Percentiles rank a stretch among this genome's conserved stretches.
These are phyloP conservation scores for Cataglyphis rosenhaueri DNA, from an alignment of 2,888 invertebrate species.

Conservation along the genomic window DNA sequence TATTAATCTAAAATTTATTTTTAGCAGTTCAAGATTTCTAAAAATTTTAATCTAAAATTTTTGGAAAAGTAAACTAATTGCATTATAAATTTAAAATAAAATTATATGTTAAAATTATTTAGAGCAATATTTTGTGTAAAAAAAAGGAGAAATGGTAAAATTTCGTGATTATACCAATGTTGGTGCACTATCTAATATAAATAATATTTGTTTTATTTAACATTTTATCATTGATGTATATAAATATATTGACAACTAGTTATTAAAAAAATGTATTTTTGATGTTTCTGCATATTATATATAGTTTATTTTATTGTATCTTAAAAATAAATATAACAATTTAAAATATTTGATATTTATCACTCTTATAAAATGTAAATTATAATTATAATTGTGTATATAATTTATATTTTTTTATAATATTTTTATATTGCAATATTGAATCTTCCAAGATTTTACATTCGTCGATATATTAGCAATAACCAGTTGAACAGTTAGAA, in stretches of 20 bases:
- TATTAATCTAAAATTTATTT: background rate
- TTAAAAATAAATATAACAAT: background rate
- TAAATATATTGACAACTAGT: background rate
- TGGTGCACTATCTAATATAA: background rate
- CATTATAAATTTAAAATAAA: constrained; percentile 9
- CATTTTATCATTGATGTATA: background rate
- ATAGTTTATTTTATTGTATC: background rate
- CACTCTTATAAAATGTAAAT: background rate
- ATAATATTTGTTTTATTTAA: background rate
- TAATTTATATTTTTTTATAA: background rate
- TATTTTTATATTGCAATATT: background rate
- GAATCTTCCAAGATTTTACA: background rate
- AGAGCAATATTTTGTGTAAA: background rate
- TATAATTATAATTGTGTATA: too few relatives aligned
- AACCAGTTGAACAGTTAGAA: background rate
- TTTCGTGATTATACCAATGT: background rate
- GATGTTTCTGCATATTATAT: background rate
- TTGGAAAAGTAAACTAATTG: background rate
- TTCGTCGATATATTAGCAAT: constrained; percentile 18
- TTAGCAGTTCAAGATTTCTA: background rate
- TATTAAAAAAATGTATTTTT: background rate
- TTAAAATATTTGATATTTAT: constrained; percentile 13
- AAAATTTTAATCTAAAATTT: constrained; percentile 33
- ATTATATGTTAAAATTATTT: constrained; percentile 6
- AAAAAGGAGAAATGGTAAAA: background rate